Evolutionary conservation across 2,113 vertebrate species (phyloP).

Genomic region (Chaetops frenatus): DNA sequence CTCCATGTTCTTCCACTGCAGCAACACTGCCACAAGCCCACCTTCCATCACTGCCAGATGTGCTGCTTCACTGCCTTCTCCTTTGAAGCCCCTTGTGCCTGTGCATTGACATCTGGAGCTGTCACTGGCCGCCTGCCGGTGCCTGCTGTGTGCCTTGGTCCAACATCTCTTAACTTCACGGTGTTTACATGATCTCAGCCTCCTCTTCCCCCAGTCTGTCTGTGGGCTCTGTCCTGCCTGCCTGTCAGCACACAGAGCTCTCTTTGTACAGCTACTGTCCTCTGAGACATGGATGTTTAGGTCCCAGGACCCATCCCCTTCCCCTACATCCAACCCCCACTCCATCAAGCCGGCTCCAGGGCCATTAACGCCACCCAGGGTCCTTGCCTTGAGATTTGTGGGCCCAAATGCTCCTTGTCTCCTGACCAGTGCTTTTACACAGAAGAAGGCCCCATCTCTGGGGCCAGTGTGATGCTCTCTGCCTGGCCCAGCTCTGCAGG

Average conservation of each 20-base stretch:
- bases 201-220: not conserved
- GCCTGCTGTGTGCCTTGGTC: not conserved
- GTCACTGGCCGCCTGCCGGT: not conserved
- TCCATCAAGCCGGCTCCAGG: not conserved
- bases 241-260: not conserved
- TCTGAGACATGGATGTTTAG: not conserved
- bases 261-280: not conserved
- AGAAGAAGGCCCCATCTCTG: not conserved
- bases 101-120: not conserved
- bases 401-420: not conserved
- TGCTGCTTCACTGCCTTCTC: not conserved
- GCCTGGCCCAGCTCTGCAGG: not conserved
- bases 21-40: not conserved
- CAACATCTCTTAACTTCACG: not conserved
- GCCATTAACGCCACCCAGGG: not conserved
- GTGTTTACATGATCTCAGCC: not conserved
- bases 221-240: not conserved
- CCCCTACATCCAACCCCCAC: not conserved
- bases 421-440: not conserved
- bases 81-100: not conserved
- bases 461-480: not conserved
- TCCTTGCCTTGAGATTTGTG: not conserved
- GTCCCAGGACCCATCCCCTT: not conserved
- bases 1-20: not conserved
- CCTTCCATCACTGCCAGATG: fast-evolving